Evolutionary conservation across 2,113 vertebrate species (phyloP), one percentile per base, ranked within the genome.

Genomic region (Malurus cyaneus): DNA sequence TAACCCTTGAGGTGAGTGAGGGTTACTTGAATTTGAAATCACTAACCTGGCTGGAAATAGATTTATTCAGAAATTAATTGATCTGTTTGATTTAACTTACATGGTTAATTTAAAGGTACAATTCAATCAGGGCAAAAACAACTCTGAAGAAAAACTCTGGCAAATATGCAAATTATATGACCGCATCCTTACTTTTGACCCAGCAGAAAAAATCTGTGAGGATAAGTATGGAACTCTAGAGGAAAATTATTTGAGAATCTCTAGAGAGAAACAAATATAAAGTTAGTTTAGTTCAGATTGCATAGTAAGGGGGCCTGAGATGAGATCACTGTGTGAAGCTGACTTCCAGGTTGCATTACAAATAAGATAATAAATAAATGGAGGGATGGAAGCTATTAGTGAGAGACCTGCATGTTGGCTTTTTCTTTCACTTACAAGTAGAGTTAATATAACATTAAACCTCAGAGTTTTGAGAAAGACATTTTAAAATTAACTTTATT

Each of bases 351-450:
- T 67, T 91, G 70, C 31, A 49, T 93, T 96, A 86, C 59, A 88
- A 83, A 90, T 92, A 44, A 67, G 52, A 94, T 65, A 91, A 89
- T 89, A 93, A 94, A 91, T 92, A 95, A 87, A 78, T 62, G n/a
- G 67, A 93, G 47, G 79, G 36, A 80, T 92, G 78, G 94, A 91
- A 92, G 76, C 85, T 79, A 82, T 94, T 92, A 92, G 62, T 54
- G n/a, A 16, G 61, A 85, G 54, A 28, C 39, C 12, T 89, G 32
- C 28, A 19, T 70, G 26, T 66, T 94, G 28, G 2, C 21, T 56
- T 91, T 89, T 85, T 76, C 29, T 95, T 94, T 96, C 74, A 77
- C 14, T 29, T 94, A 69, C 4, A 14, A 57, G 42, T 73, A 66
- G 25, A 62, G 29, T 82, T 89, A 62, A 50, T 65, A 42, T 11